A percentile compares a stretch with the other conserved stretches of the same genome.
These are phyloP conservation scores for Nipponia nippon DNA, from an alignment of 2,113 vertebrate species.

Conservation along the genomic window DNA sequence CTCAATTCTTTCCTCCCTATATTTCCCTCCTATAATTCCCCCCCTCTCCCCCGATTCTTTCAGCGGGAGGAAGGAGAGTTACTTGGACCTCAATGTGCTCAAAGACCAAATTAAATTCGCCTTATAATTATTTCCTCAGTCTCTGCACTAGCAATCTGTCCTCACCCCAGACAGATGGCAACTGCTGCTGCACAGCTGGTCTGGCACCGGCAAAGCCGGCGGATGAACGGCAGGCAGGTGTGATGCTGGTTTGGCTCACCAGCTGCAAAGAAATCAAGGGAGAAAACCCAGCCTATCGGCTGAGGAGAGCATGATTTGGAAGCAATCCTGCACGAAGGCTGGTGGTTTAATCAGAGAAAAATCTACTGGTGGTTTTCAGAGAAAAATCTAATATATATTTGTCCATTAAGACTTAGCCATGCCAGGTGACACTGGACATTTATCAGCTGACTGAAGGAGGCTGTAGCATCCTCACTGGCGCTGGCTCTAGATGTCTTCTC, in stretches of 20 bases:
- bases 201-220: neutral
- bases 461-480: neutral
- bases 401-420: neutral
- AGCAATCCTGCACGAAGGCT: neutral
- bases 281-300: neutral
- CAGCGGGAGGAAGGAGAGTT: fast-evolving
- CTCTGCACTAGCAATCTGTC: neutral
- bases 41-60: fast-evolving
- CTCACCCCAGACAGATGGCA: neutral
- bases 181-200: constrained; percentile 29
- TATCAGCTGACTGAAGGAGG: neutral
- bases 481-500: neutral
- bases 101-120: neutral
- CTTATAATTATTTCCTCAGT: neutral
- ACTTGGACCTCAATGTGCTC: neutral
- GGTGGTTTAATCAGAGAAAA: neutral
- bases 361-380: neutral
- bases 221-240: neutral
- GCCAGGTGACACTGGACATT: neutral
- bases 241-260: neutral
- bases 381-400: neutral
- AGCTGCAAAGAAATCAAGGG: neutral
- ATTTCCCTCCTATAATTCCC: neutral
- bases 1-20: neutral
- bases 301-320: neutral